Evolutionary conservation across 2,888 invertebrate genomes (phyloP), one percentile per base, ranked within the genome.

Genomic region (Phaonia tiefii): DNA sequence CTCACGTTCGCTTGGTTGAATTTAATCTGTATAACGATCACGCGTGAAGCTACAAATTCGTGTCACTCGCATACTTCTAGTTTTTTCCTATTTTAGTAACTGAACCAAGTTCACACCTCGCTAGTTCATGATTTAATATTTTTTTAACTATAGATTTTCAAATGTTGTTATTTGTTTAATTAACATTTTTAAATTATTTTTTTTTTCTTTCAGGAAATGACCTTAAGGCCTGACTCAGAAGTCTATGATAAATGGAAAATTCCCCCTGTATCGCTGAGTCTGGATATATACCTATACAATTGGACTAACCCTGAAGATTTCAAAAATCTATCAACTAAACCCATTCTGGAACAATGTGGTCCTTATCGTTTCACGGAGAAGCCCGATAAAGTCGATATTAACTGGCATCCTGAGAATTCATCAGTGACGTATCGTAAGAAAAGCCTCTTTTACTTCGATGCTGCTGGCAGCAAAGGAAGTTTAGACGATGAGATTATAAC

Each of bases 301-400:
- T 96, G 96, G 96, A 96, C 96, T 3, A 96, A 96, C 89, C 93
- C 95, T 0, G 92, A 94, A 13, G 92, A 93, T 66, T 92, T 93
- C 42, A 92, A 92, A 1, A 92, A 93, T 20, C 91, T 91, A 72
- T 91, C 90, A 5, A 89, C 88, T 1, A 94, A 94, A 83, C 94
- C 94, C 0, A 91, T 90, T 56, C 90, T 94, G 37, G 87, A 91
- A 72, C 89, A 93, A 86, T 85, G 93, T 65, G 95, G 95, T 13
- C 95, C 95, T 0, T 94, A 94, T 88, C 91, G 93, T 0, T 95
- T 92, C 87, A 92, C 92, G 0, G 96, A 96, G 88, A 90, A 79
- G 26, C 85, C 84, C 3, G 92, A 93, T 71, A 96, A 95, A 88
- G 93, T 94, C 3, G 93, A 96, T 88, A 92, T 97, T 0, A 92